A percentile compares a stretch with the other conserved stretches of the same genome.
phyloP scores from a whole-genome alignment of 2,113 vertebrate genomes.

The Platichthys flesus region DNA sequence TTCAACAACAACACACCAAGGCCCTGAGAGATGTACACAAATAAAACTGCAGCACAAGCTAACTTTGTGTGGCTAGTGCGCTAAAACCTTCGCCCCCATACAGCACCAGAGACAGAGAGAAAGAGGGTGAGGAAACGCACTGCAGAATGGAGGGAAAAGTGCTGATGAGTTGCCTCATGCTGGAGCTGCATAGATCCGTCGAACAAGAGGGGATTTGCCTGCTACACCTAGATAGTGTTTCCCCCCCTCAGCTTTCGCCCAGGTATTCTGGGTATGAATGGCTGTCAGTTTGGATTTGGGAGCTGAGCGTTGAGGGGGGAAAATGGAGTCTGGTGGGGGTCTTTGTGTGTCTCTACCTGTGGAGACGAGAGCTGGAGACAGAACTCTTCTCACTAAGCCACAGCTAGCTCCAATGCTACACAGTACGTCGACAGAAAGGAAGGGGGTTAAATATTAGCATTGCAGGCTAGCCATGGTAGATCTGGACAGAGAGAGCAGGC shows the following conservation, averaged over 20 bases:
- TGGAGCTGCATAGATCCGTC: constrained; percentile 68
- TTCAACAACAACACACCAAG: constrained; percentile 62
- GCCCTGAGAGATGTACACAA: constrained; percentile 65
- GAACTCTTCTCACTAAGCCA: constrained; percentile 53
- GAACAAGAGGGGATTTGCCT: constrained; percentile 82
- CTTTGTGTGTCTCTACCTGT: constrained; percentile 79
- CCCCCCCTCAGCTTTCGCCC: constrained; percentile 71
- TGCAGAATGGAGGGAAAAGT: constrained; percentile 61
- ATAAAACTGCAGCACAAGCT: constrained; percentile 75
- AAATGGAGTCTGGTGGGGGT: constrained; percentile 79
- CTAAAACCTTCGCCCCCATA: constrained; percentile 55
- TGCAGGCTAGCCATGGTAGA: constrained; percentile 29
- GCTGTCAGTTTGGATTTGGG: constrained; percentile 85
- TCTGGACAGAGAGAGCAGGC: constrained; percentile 17
- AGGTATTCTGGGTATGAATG: constrained; percentile 85
- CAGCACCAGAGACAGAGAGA: constrained; percentile 46
- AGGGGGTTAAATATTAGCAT: constrained; percentile 43
- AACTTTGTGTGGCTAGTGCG: constrained; percentile 56
- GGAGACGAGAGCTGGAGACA: constrained; percentile 67
- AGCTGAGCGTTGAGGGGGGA: constrained; percentile 75
- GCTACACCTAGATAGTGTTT: constrained; percentile 81
- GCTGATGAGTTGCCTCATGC: constrained; percentile 74
- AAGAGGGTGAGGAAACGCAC: constrained; percentile 40
- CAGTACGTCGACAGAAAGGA: constrained; percentile 17
- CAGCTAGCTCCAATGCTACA: constrained; percentile 38